Evolutionary conservation across 2,113 vertebrate genomes (phyloP).

Genomic region (Rhinoderma darwinii): DNA sequence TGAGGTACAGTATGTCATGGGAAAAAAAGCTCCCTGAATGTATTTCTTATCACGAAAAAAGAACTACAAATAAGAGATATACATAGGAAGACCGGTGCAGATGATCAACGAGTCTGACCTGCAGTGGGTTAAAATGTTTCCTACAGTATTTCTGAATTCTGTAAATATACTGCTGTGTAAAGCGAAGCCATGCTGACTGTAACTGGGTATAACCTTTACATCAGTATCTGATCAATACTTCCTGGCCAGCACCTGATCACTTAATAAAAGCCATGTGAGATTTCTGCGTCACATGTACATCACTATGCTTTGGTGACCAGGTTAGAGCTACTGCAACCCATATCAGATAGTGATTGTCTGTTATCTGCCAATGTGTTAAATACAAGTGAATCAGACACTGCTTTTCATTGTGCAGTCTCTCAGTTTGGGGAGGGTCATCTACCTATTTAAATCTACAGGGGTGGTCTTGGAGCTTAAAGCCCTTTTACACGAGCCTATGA

Average conservation of each 20-base stretch:
- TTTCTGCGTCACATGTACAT: not conserved
- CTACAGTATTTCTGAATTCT: not conserved
- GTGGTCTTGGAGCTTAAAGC: too few species aligned
- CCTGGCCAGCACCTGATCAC: not conserved
- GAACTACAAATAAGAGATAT: not conserved
- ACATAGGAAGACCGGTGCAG: not conserved
- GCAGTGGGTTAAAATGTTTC: not conserved
- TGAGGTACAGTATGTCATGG: not conserved
- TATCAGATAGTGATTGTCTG: not conserved
- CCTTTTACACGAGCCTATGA: too few species aligned
- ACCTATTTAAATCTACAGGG: too few species aligned
- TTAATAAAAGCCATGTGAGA: conserved; percentile 3
- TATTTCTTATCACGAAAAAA: not conserved
- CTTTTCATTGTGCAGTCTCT: too few species aligned
- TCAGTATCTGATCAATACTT: not conserved
- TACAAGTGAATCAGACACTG: not conserved
- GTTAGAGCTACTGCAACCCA: not conserved
- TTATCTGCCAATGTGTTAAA: not conserved
- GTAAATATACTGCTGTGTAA: not conserved
- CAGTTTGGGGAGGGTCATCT: too few species aligned
- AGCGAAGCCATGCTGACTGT: conserved; percentile 19
- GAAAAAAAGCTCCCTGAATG: not conserved
- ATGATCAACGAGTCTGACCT: too few species aligned
- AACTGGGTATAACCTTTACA: conserved; percentile 18
- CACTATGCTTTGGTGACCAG: not conserved